Percentiles rank a stretch among this genome's conserved stretches.
Conservation (phyloP, 2,888 invertebrate genomes). For the Euspilapteryx auroguttella region DNA sequence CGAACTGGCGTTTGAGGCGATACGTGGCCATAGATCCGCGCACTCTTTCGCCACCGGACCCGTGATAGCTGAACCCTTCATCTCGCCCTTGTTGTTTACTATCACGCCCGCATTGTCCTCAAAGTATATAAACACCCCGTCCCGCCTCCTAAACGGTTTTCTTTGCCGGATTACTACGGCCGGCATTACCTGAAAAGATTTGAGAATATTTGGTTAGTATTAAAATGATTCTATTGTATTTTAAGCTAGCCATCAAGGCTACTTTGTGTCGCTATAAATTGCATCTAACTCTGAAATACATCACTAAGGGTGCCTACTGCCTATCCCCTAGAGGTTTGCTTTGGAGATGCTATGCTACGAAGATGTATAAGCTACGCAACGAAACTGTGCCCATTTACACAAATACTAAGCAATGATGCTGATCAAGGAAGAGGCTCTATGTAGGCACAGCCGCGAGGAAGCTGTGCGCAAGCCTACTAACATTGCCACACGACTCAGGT, state of each 20-base stretch:
- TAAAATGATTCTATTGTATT: background rate
- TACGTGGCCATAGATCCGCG: constrained; percentile 99
- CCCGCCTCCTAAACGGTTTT: constrained; percentile 98
- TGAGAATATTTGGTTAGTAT: background rate
- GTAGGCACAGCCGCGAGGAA: too few relatives aligned
- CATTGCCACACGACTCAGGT: too few relatives aligned
- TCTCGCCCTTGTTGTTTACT: constrained; percentile 99
- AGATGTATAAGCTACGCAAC: too few relatives aligned
- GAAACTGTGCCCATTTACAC: too few relatives aligned
- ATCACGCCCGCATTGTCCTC: constrained; percentile 99
- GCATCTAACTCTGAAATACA: too few relatives aligned
- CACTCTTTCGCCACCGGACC: constrained; percentile 99
- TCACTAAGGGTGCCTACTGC: too few relatives aligned
- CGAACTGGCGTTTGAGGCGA: constrained; percentile 98
- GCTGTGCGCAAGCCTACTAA: too few relatives aligned
- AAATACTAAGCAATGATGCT: too few relatives aligned
- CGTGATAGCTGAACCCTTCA: constrained; percentile 99
- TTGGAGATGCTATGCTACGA: too few relatives aligned
- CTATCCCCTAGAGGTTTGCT: too few relatives aligned
- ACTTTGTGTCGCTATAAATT: too few relatives aligned
- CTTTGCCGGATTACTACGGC: constrained; percentile 98
- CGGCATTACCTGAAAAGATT: constrained; percentile 81
- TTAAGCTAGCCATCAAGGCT: background rate
- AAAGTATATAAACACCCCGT: constrained; percentile 98
- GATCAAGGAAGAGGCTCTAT: too few relatives aligned